These are phyloP conservation scores for Polypedilum vanderplanki DNA, from an alignment of 1,140 invertebrate species.

Conservation along the genomic window DNA sequence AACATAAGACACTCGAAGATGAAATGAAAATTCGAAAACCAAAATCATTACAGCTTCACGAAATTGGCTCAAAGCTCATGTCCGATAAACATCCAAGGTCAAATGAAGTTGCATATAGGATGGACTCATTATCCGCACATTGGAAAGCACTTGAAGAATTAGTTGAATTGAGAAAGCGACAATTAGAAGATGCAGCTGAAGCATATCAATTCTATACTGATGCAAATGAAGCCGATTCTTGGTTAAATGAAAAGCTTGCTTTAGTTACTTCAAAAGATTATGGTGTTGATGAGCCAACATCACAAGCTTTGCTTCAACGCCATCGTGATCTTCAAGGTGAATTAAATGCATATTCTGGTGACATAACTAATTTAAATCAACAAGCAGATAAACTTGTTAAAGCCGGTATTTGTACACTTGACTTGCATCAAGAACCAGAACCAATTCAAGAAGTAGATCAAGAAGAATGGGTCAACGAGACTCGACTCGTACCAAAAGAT, in stretches of 20 bases:
- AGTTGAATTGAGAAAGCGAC: conserved; percentile 72
- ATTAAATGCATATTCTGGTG: conserved; percentile 81
- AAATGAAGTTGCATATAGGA: conserved; percentile 66
- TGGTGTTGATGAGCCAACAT: conserved; percentile 82
- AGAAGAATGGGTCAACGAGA: conserved; percentile 70
- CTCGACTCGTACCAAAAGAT: conserved; percentile 76
- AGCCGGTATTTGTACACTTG: conserved; percentile 68
- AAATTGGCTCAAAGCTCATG: conserved; percentile 66
- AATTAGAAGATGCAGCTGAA: conserved; percentile 88
- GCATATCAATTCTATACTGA: conserved; percentile 94
- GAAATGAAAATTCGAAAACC: conserved; percentile 84
- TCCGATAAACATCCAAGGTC: conserved; percentile 68
- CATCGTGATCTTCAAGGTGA: conserved; percentile 86
- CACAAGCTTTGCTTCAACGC: conserved; percentile 74
- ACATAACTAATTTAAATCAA: conserved; percentile 78
- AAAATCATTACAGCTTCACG: conserved; percentile 70
- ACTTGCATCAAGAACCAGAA: conserved; percentile 61
- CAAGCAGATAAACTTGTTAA: conserved; percentile 76
- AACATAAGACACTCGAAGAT: conserved; percentile 88
- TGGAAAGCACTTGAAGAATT: conserved; percentile 81
- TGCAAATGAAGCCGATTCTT: conserved; percentile 95
- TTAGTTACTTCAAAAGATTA: conserved; percentile 81
- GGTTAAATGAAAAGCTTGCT: conserved; percentile 89
- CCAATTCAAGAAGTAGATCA: conserved; percentile 55
- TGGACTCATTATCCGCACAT: conserved; percentile 73